Conservation (phyloP, 92 coral and sea anemone genomes). For the Phymanthus crucifer region DNA sequence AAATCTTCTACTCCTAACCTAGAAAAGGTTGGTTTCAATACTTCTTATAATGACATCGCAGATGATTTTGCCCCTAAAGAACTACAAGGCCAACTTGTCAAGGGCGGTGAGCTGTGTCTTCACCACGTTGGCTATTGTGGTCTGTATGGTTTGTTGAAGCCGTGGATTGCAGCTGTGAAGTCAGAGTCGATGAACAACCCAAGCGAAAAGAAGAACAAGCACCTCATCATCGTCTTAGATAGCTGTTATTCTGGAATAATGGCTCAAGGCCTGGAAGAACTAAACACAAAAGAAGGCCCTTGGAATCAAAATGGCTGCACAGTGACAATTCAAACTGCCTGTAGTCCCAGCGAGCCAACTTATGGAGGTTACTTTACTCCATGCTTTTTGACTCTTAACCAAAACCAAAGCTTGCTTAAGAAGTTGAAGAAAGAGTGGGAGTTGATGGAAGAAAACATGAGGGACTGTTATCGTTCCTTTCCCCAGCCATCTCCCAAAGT, state of each 20-base stretch:
- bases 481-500: slow-evolving; percentile 54
- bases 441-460: slow-evolving; percentile 25
- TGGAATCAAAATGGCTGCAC: slow-evolving; percentile 36
- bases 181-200: slow-evolving; percentile 15
- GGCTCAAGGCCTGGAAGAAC: slow-evolving; percentile 41
- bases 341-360: slow-evolving; percentile 41
- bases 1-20: slow-evolving; percentile 31
- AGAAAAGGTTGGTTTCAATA: neutral
- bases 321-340: slow-evolving; percentile 71
- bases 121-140: slow-evolving; percentile 60
- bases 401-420: slow-evolving; percentile 20
- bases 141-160: slow-evolving; percentile 53
- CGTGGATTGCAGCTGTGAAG: slow-evolving; percentile 59
- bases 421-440: slow-evolving; percentile 39
- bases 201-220: slow-evolving; percentile 45
- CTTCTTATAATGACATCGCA: neutral
- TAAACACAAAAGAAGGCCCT: neutral
- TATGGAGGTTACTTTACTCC: slow-evolving; percentile 69
- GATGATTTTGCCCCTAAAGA: slow-evolving; percentile 4
- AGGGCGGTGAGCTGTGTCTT: slow-evolving; percentile 66
- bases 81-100: slow-evolving; percentile 25
- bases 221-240: slow-evolving; percentile 57
- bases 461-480: slow-evolving; percentile 15
- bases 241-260: slow-evolving; percentile 65
- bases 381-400: slow-evolving; percentile 48